phyloP scores from a whole-genome alignment of 2,797 vertebrate species.

The Parauchenoglanis punctatus region DNA sequence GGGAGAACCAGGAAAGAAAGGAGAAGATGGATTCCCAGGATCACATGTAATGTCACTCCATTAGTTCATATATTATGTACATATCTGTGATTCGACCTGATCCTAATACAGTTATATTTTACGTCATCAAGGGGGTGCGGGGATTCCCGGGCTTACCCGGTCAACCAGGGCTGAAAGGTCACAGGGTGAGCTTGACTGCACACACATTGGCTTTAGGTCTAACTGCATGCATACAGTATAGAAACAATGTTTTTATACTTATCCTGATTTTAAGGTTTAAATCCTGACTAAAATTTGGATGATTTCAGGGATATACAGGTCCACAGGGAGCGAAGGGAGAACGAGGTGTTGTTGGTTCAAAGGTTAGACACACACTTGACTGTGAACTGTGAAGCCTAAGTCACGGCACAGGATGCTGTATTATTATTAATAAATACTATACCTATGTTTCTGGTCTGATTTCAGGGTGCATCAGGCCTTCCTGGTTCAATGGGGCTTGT shows the following conservation, averaged over 20 bases:
- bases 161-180: constrained; percentile 89
- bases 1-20: constrained; percentile 84
- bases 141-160: constrained; percentile 96
- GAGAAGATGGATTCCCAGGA: constrained; percentile 87
- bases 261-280: no score
- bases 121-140: constrained; percentile 78
- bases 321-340: constrained; percentile 82
- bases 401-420: neutral
- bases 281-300: neutral
- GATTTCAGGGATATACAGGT: constrained; percentile 78
- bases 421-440: neutral
- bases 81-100: neutral
- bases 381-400: neutral
- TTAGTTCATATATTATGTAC: neutral
- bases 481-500: constrained; percentile 83
- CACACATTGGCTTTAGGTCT: neutral
- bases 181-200: constrained; percentile 76
- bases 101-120: constrained; percentile 29
- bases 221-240: neutral
- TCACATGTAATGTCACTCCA: constrained; percentile 77
- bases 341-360: constrained; percentile 80
- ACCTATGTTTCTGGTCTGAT: neutral
- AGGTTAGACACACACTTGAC: constrained; percentile 64
- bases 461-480: constrained; percentile 82
- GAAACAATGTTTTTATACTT: neutral